Evolutionary conservation across 1,140 invertebrate genomes (phyloP).

Genomic region (Orussus abietinus): DNA sequence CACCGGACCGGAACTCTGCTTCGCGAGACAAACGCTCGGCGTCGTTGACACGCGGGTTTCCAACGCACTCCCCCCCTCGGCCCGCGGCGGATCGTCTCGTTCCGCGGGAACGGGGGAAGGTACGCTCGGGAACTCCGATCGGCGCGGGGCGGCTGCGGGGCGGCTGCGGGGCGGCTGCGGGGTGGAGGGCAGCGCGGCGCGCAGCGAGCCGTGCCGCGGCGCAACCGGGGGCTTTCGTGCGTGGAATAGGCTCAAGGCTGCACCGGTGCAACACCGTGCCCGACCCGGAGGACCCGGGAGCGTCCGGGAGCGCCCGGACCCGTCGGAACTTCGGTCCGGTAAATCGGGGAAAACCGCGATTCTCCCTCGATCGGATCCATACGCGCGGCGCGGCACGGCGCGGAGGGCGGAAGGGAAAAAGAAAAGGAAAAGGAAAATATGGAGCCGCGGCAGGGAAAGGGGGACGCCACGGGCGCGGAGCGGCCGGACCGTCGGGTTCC

Average conservation of each 20-base stretch:
- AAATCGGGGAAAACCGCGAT: no score
- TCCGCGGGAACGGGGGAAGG: no score
- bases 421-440: conserved; percentile 3
- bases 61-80: no score
- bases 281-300: no score
- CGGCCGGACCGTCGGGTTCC: not conserved
- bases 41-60: not conserved
- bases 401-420: not conserved
- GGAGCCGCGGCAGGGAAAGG: not conserved
- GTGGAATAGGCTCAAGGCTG: conserved; percentile 56
- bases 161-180: no score
- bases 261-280: conserved; percentile 39
- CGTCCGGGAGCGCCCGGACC: no score
- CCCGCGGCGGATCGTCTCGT: no score
- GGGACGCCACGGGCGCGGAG: conserved; percentile 1
- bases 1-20: not conserved
- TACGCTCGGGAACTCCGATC: no score
- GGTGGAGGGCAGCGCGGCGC: conserved; percentile 34
- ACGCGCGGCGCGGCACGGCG: not conserved
- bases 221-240: conserved; percentile 53
- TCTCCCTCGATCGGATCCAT: conserved; percentile 23
- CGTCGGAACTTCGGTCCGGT: no score
- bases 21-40: not conserved
- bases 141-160: no score
- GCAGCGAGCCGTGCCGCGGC: conserved; percentile 48